Evolutionary conservation across 2,888 invertebrate genomes (phyloP), one percentile per base, ranked within the genome.

Genomic region (Myathropa florea): DNA sequence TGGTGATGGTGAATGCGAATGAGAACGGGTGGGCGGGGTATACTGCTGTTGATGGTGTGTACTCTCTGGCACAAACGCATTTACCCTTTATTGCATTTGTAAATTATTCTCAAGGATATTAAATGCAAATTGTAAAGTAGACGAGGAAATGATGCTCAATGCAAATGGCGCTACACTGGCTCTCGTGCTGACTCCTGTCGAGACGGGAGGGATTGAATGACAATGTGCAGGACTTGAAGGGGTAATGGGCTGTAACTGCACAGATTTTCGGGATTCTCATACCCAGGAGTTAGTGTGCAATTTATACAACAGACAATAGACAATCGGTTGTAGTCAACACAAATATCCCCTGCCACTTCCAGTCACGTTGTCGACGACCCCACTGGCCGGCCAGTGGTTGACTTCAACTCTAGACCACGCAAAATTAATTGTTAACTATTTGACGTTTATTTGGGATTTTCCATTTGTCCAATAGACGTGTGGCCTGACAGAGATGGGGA

Each of bases 31-130:
- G 24, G 57, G 23, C 3, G 23, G 55, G 23, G 21, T 9, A 10
- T 24, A 14, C 57, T 57, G 57, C 24, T 67, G 30, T 23, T 65
- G 53, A 21, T 61, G 28, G 23, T 57, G 57, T 57, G 24, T 26
- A 57, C 57, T 24, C 26, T 61, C 24, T 30, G 39, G 64, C 57
- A 67, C 88, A 90, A 90, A 92, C 90, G 91, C 91, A 92, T 92
- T 92, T 92, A 90, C 90, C 83, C 91, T 92, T 92, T 92, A 92
- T 92, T 92, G 92, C 92, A 92, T 92, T 92, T 92, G 92, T 92
- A 92, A 92, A 92, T 92, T 92, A 92, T 92, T 91, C 92, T 91
- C 92, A 91, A 92, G 92, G 92, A 92, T 92, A 92, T 92, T 92
- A 92, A 92, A 92, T 92, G 92, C 91, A 92, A 92, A 90, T 90